phyloP scores from a whole-genome alignment of 2,113 vertebrate species.

The Corydoras maculifer region DNA sequence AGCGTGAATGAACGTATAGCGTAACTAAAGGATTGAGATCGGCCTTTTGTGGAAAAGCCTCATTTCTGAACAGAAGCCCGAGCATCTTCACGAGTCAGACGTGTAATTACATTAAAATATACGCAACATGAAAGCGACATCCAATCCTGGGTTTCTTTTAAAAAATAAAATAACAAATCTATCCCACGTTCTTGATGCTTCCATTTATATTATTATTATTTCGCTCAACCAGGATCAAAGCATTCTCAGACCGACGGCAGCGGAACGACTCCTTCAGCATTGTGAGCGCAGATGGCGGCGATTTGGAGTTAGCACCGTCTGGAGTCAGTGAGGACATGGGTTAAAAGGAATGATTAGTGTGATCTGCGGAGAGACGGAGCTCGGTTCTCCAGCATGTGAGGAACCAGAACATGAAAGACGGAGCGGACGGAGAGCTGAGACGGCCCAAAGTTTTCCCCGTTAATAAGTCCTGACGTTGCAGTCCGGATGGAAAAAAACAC shows the following conservation, averaged over 20 bases:
- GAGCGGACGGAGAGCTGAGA: not conserved
- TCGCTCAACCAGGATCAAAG: slow-evolving; percentile 25
- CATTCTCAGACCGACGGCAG: slow-evolving; percentile 21
- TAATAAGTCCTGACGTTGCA: not conserved
- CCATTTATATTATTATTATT: slow-evolving; percentile 23
- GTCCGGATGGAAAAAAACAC: too few species aligned
- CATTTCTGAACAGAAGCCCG: too few species aligned
- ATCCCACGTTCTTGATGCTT: not conserved
- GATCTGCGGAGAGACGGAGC: not conserved
- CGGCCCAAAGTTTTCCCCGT: not conserved
- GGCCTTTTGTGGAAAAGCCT: too few species aligned
- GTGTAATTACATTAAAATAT: too few species aligned
- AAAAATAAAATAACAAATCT: too few species aligned
- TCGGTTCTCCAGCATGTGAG: not conserved
- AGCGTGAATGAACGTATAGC: not conserved
- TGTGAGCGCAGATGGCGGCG: slow-evolving; percentile 1
- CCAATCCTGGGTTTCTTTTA: too few species aligned
- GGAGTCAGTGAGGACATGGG: not conserved
- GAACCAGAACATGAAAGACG: slow-evolving; percentile 1
- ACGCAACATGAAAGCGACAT: too few species aligned
- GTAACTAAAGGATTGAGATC: not conserved
- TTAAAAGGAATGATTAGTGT: not conserved
- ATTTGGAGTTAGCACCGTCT: not conserved
- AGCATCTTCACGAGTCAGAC: too few species aligned
- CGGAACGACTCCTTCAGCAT: slow-evolving; percentile 3